phyloP scores from a whole-genome alignment of 2,113 vertebrate species.

The Chloroceryle aenea region DNA sequence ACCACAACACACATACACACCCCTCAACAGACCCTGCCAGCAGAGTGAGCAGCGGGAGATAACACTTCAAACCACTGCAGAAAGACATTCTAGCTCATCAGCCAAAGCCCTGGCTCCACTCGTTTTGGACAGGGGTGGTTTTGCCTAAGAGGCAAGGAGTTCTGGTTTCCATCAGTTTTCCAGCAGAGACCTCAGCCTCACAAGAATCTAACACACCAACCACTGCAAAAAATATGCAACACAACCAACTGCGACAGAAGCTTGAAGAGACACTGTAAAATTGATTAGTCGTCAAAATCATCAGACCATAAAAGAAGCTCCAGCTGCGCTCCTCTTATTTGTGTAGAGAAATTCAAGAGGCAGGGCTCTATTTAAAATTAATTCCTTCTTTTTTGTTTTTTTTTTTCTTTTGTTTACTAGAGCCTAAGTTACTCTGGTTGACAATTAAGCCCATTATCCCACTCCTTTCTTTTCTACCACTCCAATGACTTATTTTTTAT shows the following conservation, averaged over 20 bases:
- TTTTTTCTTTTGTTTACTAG: slow-evolving; percentile 20
- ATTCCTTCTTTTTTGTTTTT: not conserved
- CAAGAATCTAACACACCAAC: not conserved
- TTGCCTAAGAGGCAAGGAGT: not conserved
- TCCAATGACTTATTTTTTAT: not conserved
- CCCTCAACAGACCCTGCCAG: not conserved
- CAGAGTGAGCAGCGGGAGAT: not conserved
- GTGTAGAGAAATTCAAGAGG: not conserved
- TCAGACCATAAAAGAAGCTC: slow-evolving; percentile 33
- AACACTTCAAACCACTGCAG: not conserved
- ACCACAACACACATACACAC: accelerated
- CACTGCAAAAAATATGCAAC: not conserved
- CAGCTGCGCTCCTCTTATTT: slow-evolving; percentile 50
- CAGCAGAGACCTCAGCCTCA: not conserved
- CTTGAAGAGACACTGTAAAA: slow-evolving; percentile 30
- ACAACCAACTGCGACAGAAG: not conserved
- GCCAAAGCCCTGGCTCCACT: not conserved
- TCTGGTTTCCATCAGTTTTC: not conserved
- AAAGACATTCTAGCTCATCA: accelerated
- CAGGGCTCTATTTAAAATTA: slow-evolving; percentile 23
- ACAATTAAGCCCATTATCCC: slow-evolving; percentile 27
- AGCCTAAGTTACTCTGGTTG: slow-evolving; percentile 22
- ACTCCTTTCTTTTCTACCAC: not conserved
- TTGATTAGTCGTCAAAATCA: slow-evolving; percentile 47
- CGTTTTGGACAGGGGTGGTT: accelerated